Conservation (phyloP, 2,888 invertebrate species). For the Epinotia demarniana region DNA sequence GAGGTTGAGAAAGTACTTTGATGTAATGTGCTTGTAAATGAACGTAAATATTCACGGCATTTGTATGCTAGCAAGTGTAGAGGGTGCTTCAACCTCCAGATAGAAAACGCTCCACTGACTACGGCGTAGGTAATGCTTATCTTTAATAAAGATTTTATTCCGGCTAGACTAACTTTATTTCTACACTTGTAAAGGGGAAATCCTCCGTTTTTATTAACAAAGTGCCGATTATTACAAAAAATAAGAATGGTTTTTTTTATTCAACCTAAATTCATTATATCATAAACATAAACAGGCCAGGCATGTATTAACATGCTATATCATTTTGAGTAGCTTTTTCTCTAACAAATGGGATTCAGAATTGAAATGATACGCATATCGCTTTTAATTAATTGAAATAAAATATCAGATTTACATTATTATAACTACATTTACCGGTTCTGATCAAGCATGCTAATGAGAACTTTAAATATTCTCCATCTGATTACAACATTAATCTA, state of each 20-base stretch:
- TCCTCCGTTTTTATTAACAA: background rate
- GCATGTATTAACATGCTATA: background rate
- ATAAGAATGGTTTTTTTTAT: background rate
- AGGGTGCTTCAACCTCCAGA: conserved; percentile 63
- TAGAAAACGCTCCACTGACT: conserved; percentile 58
- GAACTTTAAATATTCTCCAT: background rate
- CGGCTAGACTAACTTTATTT: conserved; percentile 24
- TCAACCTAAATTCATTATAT: background rate
- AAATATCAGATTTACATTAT: conserved; percentile 19
- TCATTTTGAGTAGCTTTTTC: background rate
- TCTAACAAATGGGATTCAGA: background rate
- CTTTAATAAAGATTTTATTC: conserved; percentile 26
- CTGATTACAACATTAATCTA: background rate
- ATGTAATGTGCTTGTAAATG: conserved; percentile 42
- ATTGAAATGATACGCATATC: conserved; percentile 1
- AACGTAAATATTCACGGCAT: conserved; percentile 54
- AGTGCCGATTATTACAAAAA: background rate
- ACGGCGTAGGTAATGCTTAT: conserved; percentile 44
- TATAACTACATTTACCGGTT: conserved; percentile 18
- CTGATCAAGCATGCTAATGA: background rate
- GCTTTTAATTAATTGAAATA: background rate
- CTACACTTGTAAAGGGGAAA: conserved; percentile 8
- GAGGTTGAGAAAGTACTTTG: conserved; percentile 1
- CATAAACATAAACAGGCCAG: background rate
- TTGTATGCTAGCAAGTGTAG: conserved; percentile 53